Conservation (phyloP, 1,140 invertebrate genomes). For the Pseudobourletiella spinata region DNA sequence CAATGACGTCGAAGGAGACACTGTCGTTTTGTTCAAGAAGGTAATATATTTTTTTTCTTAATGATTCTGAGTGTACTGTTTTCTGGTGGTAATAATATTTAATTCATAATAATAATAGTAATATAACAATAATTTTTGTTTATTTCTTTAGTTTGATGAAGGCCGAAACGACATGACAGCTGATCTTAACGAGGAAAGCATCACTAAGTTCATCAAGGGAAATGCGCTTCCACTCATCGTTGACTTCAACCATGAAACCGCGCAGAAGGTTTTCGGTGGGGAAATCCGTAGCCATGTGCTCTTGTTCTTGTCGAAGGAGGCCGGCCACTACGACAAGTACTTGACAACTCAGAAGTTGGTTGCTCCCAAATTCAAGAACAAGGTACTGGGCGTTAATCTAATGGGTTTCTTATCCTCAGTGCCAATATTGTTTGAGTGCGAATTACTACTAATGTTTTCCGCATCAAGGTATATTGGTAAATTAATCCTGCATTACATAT, state of each 20-base stretch:
- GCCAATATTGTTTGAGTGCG: conserved; percentile 15
- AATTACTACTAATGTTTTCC: not conserved
- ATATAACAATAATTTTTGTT: conserved; percentile 38
- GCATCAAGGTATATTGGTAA: conserved; percentile 24
- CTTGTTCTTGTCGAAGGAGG: conserved; percentile 85
- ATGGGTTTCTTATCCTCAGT: no score
- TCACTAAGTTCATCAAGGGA: conserved; percentile 75
- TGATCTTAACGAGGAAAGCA: conserved; percentile 53
- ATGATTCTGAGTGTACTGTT: no score
- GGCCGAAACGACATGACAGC: conserved; percentile 68
- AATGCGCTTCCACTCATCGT: conserved; percentile 87
- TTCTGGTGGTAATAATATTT: no score
- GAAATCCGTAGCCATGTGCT: conserved; percentile 94
- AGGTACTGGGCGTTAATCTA: no score
- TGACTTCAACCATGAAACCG: conserved; percentile 96
- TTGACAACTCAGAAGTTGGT: conserved; percentile 64
- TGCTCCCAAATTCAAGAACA: conserved; percentile 80
- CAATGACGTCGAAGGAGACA: conserved; percentile 60
- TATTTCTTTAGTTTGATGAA: conserved; percentile 77
- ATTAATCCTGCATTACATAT: conserved; percentile 32
- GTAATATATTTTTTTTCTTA: conserved; percentile 47
- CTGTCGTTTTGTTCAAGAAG: conserved; percentile 82
- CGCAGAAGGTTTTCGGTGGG: conserved; percentile 95
- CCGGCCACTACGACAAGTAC: conserved; percentile 68
- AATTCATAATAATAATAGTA: not conserved